phyloP scores from a whole-genome alignment of 2,888 invertebrate genomes.

The Deladenus siricidicola region DNA sequence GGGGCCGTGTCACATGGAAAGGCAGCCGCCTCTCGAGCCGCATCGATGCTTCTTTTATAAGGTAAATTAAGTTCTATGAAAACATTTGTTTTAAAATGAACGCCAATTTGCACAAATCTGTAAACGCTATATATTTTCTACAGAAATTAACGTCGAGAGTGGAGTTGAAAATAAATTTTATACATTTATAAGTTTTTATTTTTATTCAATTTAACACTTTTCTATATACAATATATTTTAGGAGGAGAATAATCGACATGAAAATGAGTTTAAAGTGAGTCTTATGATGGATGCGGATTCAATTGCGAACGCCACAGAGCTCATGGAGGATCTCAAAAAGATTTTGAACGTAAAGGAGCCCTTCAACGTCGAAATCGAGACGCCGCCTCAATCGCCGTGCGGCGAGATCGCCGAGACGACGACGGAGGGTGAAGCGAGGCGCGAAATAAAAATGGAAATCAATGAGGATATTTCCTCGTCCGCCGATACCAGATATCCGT shows the following conservation, averaged over 20 bases:
- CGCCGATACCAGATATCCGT: not conserved
- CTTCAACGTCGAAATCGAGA: constrained; percentile 9
- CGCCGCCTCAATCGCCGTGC: constrained; percentile 17
- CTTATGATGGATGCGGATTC: constrained; percentile 8
- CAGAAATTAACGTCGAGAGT: too few relatives aligned
- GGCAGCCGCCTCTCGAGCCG: constrained; percentile 15
- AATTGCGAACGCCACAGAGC: constrained; percentile 2
- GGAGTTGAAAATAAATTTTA: too few relatives aligned
- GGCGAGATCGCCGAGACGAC: not conserved
- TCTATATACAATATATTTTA: not conserved
- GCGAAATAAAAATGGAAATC: not conserved
- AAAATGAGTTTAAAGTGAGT: constrained; percentile 11
- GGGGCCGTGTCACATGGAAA: not conserved
- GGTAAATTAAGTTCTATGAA: constrained; percentile 2
- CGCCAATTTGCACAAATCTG: too few relatives aligned
- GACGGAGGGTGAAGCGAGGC: not conserved
- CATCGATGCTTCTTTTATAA: constrained; percentile 21
- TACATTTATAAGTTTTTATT: too few relatives aligned
- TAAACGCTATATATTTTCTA: too few relatives aligned
- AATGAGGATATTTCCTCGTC: constrained; percentile 4
- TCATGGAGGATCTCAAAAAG: constrained; percentile 11
- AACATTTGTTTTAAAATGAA: not conserved
- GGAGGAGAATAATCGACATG: not conserved
- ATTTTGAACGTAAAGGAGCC: constrained; percentile 7
- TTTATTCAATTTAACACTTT: not conserved